A percentile compares a stretch with the other conserved stretches of the same genome.
phyloP scores from a whole-genome alignment of 2,113 vertebrate species.

The Coryphaenoides rupestris region DNA sequence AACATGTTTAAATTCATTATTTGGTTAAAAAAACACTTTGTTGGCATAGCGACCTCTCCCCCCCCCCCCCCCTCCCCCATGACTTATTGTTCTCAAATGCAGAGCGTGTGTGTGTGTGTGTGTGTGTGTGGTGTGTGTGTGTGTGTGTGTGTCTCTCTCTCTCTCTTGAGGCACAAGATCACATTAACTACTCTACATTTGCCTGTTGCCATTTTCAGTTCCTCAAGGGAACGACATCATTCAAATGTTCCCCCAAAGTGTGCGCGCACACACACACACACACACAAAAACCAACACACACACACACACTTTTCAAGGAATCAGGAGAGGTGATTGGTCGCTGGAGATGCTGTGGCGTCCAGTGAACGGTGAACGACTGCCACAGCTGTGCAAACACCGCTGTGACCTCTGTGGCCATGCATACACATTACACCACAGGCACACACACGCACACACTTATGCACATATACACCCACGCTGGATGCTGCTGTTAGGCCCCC shows the following conservation, averaged over 20 bases:
- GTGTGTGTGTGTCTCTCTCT: slow-evolving; percentile 59
- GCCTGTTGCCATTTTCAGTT: slow-evolving; percentile 53
- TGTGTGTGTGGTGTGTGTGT: slow-evolving; percentile 45
- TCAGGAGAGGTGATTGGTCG: slow-evolving; percentile 43
- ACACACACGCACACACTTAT: slow-evolving; percentile 1
- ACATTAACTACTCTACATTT: slow-evolving; percentile 58
- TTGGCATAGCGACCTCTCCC: neutral
- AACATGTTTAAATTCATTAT: too few species aligned
- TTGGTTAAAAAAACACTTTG: neutral
- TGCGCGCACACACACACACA: slow-evolving; percentile 18
- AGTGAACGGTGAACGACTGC: slow-evolving; percentile 36
- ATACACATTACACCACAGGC: slow-evolving; percentile 2
- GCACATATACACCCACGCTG: neutral
- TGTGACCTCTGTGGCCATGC: slow-evolving; percentile 23
- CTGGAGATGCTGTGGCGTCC: slow-evolving; percentile 48
- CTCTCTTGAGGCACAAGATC: slow-evolving; percentile 48
- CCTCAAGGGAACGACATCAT: slow-evolving; percentile 48
- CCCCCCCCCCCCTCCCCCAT: slow-evolving; percentile 19
- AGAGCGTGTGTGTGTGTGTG: slow-evolving; percentile 40
- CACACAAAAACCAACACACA: neutral
- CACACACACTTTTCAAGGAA: slow-evolving; percentile 23
- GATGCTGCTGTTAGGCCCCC: slow-evolving; percentile 6
- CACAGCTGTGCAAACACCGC: slow-evolving; percentile 54
- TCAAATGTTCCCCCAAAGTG: slow-evolving; percentile 8
- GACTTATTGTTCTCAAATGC: slow-evolving; percentile 47